Percentiles rank a stretch among this genome's conserved stretches.
These are phyloP conservation scores for Odontocolon sp. DNA, from an alignment of 2,888 invertebrate genomes.

Conservation along the genomic window DNA sequence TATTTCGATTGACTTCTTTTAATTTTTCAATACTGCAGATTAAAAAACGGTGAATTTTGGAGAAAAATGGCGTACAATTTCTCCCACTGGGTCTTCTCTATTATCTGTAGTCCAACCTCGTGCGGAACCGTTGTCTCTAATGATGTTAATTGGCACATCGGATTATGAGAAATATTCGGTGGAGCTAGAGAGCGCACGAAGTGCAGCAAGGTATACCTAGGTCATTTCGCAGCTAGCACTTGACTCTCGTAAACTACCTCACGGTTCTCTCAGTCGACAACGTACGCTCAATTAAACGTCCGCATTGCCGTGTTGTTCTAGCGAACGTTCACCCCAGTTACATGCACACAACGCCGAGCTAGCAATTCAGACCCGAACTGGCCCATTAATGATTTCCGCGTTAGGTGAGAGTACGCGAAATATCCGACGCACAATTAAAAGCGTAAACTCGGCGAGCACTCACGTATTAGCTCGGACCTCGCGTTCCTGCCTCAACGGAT, in stretches of 20 bases:
- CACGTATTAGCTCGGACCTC: background rate
- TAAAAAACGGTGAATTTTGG: too few relatives aligned
- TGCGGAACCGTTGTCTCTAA: conserved; percentile 61
- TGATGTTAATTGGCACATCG: conserved; percentile 69
- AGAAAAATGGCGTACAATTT: too few relatives aligned
- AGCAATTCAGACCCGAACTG: conserved; percentile 44
- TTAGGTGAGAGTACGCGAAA: conserved; percentile 39
- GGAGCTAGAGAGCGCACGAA: conserved; percentile 12
- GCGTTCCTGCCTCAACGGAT: conserved; percentile 64
- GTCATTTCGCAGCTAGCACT: conserved; percentile 33
- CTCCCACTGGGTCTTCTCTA: too few relatives aligned
- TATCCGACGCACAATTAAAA: conserved; percentile 63
- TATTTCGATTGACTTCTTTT: too few relatives aligned
- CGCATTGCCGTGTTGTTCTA: conserved; percentile 54
- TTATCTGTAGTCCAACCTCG: conserved; percentile 22
- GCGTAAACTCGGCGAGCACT: conserved; percentile 33
- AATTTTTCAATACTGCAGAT: too few relatives aligned
- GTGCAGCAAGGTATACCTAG: background rate
- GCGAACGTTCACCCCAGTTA: conserved; percentile 33
- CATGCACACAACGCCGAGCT: background rate
- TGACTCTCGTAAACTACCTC: background rate
- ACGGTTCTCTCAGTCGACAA: conserved; percentile 43
- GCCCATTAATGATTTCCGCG: conserved; percentile 62
- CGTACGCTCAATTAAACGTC: conserved; percentile 69
- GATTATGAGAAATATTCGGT: conserved; percentile 71